Percentiles rank a stretch among this genome's conserved stretches.
phyloP scores from a whole-genome alignment of 1,140 invertebrate genomes.

The Limonius californicus region DNA sequence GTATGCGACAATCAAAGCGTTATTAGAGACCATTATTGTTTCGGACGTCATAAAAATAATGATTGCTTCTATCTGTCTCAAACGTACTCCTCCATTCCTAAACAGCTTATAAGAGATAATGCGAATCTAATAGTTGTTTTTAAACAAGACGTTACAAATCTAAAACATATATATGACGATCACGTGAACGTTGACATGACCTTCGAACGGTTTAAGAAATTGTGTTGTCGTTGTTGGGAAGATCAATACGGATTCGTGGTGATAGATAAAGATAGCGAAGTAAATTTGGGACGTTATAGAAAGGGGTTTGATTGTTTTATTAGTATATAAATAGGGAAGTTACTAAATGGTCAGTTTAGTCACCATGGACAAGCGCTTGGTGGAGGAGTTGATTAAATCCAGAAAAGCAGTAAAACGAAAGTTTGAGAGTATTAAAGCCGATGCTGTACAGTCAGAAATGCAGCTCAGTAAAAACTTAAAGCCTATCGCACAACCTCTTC shows the following conservation, averaged over 20 bases:
- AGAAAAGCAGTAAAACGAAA: too few species aligned
- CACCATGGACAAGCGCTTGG: too few species aligned
- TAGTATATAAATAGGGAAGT: neutral
- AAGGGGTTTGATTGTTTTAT: too few species aligned
- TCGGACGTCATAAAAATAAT: conserved; percentile 25
- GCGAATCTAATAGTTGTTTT: conserved; percentile 46
- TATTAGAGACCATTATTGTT: too few species aligned
- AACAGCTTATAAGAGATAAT: conserved; percentile 46
- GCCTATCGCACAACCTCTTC: neutral
- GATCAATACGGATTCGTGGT: neutral
- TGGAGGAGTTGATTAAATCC: neutral
- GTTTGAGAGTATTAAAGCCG: neutral
- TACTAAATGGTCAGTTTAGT: too few species aligned
- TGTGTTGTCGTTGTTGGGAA: neutral
- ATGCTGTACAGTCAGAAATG: neutral
- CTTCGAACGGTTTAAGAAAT: neutral
- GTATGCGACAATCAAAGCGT: neutral
- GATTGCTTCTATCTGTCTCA: conserved; percentile 46
- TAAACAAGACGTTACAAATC: conserved; percentile 45
- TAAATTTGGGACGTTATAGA: neutral
- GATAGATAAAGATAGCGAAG: too few species aligned
- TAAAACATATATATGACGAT: conserved; percentile 46
- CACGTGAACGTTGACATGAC: conserved; percentile 20
- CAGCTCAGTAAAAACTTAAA: neutral
- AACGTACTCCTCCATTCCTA: conserved; percentile 45